Evolutionary conservation across 1,140 invertebrate genomes (phyloP).

Genomic region (Cepaea nemoralis): DNA sequence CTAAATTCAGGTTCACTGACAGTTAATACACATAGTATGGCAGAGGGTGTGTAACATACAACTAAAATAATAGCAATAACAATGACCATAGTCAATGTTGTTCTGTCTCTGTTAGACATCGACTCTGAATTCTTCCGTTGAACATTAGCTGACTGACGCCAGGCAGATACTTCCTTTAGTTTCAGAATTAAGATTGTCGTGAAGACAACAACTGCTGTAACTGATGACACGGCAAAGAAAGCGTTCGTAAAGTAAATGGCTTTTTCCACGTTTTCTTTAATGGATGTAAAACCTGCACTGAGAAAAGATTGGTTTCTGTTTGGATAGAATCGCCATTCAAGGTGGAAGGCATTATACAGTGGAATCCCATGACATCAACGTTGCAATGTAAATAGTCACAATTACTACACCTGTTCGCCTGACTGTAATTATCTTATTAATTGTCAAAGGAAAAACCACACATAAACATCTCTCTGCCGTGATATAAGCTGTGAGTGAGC

Average conservation of each 20-base stretch:
- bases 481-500: too few species aligned
- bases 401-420: neutral
- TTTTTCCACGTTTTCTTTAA: neutral
- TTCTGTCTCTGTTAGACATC: neutral
- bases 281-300: neutral
- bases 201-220: neutral
- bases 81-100: slow-evolving; percentile 1
- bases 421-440: too few species aligned
- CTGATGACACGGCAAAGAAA: neutral
- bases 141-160: neutral
- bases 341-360: neutral
- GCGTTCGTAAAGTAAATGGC: neutral
- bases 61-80: neutral
- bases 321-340: neutral
- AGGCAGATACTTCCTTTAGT: neutral
- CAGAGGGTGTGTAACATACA: neutral
- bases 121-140: neutral
- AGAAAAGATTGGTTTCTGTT: neutral
- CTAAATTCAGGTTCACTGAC: neutral
- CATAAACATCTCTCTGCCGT: too few species aligned
- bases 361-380: neutral
- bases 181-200: too few species aligned
- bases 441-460: too few species aligned
- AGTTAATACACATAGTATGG: neutral
- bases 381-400: neutral